Evolutionary conservation across 1,140 invertebrate genomes (phyloP).

Genomic region (Phymastichus coffea): DNA sequence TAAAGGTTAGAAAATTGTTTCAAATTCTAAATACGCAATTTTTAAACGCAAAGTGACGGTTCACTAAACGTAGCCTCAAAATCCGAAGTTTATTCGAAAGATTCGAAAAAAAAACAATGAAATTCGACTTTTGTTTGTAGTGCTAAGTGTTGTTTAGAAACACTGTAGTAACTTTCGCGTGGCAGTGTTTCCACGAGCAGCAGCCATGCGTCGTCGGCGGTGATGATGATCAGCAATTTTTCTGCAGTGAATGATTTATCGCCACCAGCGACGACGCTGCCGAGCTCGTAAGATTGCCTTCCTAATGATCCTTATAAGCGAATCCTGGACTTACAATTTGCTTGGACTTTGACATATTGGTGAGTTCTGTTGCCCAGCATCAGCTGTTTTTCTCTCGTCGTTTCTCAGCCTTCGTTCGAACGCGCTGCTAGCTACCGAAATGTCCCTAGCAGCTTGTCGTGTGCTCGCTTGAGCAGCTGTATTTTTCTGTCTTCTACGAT

Average conservation of each 20-base stretch:
- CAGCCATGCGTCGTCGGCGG: slow-evolving; percentile 11
- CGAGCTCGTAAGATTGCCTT: no score
- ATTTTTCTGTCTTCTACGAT: no score
- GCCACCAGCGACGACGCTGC: no score
- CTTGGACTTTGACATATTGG: slow-evolving; percentile 57
- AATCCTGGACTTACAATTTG: slow-evolving; percentile 53
- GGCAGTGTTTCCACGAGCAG: slow-evolving; percentile 17
- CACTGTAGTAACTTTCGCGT: slow-evolving; percentile 21
- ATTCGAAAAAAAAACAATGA: neutral
- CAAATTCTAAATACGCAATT: neutral
- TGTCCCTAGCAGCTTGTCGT: slow-evolving; percentile 47
- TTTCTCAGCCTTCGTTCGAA: slow-evolving; percentile 37
- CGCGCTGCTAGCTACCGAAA: slow-evolving; percentile 30
- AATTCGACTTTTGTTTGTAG: neutral
- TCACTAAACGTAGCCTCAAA: no score
- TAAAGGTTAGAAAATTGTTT: neutral
- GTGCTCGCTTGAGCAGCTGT: no score
- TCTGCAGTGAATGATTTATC: no score
- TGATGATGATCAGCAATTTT: slow-evolving; percentile 9
- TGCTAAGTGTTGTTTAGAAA: neutral
- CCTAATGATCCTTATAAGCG: no score
- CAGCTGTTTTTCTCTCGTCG: slow-evolving; percentile 50
- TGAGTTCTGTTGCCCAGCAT: slow-evolving; percentile 48
- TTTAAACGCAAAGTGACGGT: neutral
- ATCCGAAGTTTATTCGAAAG: no score